Evolutionary conservation across 2,888 invertebrate genomes (phyloP).

Genomic region (Hermaeophaga mercurialis): DNA sequence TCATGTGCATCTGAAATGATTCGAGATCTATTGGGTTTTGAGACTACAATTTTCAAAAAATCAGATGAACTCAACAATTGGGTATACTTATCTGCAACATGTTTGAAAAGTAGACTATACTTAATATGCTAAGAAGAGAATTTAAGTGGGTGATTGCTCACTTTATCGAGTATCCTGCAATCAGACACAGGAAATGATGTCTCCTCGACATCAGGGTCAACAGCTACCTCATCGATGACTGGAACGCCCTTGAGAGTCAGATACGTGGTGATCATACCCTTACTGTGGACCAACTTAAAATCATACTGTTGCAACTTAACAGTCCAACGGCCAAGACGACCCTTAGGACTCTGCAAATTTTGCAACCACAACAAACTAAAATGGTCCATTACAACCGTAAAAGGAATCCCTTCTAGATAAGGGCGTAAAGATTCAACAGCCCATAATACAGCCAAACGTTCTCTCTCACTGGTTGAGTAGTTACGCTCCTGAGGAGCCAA

Average conservation of each 20-base stretch:
- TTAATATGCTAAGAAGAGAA: not conserved
- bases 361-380: conserved; percentile 18
- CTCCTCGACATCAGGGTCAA: not conserved
- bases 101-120: not conserved
- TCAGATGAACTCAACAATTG: not conserved
- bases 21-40: not conserved
- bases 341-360: conserved; percentile 29
- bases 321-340: conserved; percentile 18
- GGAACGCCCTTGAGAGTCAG: conserved; percentile 25
- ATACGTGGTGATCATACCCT: conserved; percentile 27
- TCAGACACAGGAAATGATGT: too few species aligned
- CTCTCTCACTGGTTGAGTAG: conserved; percentile 31
- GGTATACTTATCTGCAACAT: not conserved
- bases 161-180: not conserved
- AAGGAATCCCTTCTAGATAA: conserved; percentile 31
- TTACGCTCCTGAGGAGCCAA: conserved; percentile 26
- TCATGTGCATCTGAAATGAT: not conserved
- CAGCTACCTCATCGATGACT: conserved; percentile 2
- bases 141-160: not conserved
- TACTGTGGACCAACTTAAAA: conserved; percentile 34
- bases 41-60: conserved; percentile 7
- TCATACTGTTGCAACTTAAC: too few species aligned
- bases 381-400: conserved; percentile 35
- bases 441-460: too few species aligned
- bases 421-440: conserved; percentile 29